Evolutionary conservation across 2,113 vertebrate species (phyloP).

Genomic region (Paradoxurus hermaphroditus): DNA sequence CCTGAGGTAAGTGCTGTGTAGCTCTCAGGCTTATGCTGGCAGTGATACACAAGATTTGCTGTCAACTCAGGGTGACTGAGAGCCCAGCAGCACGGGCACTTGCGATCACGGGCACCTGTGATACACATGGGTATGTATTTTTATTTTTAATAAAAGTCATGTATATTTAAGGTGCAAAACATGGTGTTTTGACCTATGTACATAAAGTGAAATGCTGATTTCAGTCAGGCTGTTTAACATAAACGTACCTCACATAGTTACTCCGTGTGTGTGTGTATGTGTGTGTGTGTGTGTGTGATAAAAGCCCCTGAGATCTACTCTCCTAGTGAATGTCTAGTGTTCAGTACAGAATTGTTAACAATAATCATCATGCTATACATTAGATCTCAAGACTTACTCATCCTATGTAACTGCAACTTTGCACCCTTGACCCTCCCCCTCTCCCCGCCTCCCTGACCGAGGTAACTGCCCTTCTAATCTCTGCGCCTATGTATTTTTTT

Average conservation of each 20-base stretch:
- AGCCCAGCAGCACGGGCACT: not conserved
- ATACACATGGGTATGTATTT: not conserved
- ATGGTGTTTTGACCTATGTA: not conserved
- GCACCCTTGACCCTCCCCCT: not conserved
- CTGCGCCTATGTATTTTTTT: too few relatives aligned
- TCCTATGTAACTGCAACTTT: rapidly evolving
- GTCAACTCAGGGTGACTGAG: not conserved
- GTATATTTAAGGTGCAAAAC: not conserved
- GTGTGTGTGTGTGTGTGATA: not conserved
- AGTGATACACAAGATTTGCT: not conserved
- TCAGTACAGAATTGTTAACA: not conserved
- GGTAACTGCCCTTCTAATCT: not conserved
- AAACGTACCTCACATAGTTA: not conserved
- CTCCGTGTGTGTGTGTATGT: not conserved
- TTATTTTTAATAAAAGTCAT: not conserved
- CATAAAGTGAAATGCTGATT: not conserved
- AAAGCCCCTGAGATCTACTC: not conserved
- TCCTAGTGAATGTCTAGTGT: not conserved
- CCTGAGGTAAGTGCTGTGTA: not conserved
- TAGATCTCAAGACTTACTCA: not conserved
- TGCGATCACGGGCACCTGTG: too few relatives aligned
- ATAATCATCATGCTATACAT: not conserved
- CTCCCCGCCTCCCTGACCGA: not conserved
- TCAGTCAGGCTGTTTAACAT: not conserved
- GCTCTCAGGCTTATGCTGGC: not conserved